phyloP scores from a whole-genome alignment of 2,113 vertebrate genomes.

The Myocastor coypus region DNA sequence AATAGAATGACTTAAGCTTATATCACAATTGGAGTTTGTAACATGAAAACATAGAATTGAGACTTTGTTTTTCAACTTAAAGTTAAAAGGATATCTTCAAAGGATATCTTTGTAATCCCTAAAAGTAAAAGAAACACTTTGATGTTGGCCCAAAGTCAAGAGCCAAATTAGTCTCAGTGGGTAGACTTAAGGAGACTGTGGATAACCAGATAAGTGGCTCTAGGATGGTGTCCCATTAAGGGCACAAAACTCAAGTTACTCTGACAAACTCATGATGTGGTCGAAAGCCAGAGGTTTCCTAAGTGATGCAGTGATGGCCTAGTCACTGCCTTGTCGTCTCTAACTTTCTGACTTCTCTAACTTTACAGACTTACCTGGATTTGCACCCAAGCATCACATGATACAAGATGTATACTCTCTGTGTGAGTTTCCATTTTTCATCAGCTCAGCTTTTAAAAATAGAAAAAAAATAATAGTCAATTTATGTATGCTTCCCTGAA shows the following conservation, averaged over 20 bases:
- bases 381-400: not conserved
- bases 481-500: conserved; percentile 23
- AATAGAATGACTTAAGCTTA: not conserved
- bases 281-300: not conserved
- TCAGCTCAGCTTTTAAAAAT: not conserved
- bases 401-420: not conserved
- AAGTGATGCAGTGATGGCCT: not conserved
- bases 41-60: not conserved
- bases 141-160: not conserved
- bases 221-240: not conserved
- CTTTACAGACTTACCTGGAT: not conserved
- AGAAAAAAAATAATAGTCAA: not conserved
- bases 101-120: not conserved
- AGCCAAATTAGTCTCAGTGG: not conserved
- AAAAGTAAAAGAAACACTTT: conserved; percentile 15
- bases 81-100: not conserved
- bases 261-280: not conserved
- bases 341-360: not conserved
- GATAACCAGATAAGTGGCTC: not conserved
- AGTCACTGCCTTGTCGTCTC: not conserved
- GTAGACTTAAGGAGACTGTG: not conserved
- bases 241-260: not conserved
- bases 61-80: not conserved
- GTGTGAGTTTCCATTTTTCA: conserved; percentile 32
- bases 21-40: not conserved